Conservation (phyloP, 2,797 vertebrate genomes). For the Saguinus oedipus region DNA sequence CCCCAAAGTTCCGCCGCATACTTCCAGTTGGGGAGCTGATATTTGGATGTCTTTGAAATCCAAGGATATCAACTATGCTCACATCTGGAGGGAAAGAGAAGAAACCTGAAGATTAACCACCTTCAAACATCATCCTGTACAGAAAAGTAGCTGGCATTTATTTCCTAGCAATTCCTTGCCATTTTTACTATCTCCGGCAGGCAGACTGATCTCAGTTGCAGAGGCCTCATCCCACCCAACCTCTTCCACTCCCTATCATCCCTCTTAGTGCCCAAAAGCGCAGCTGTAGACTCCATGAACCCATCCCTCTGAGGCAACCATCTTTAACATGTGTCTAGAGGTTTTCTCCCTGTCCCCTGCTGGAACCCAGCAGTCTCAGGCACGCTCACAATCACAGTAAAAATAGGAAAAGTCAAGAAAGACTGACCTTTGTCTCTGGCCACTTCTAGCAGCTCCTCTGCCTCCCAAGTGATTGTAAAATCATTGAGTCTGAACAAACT, state of each 20-base stretch:
- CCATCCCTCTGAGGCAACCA: background rate
- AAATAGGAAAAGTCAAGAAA: background rate
- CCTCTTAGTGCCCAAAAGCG: background rate
- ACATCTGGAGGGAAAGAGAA: background rate
- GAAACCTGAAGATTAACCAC: constrained; percentile 22
- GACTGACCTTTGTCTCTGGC: background rate
- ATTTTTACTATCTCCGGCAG: background rate
- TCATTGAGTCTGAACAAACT: background rate
- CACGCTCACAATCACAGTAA: background rate
- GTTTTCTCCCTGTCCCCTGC: background rate
- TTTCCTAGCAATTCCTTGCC: background rate
- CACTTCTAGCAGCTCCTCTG: background rate
- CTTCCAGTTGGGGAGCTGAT: constrained; percentile 37
- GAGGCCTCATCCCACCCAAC: background rate
- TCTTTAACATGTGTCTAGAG: background rate
- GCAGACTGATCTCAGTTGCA: background rate
- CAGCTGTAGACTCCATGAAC: background rate
- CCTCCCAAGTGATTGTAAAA: constrained; percentile 16
- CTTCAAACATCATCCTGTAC: background rate
- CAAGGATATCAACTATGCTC: constrained; percentile 41
- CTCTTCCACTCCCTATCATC: background rate
- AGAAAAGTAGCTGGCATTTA: background rate
- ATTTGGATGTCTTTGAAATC: constrained; percentile 54
- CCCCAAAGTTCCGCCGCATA: background rate
- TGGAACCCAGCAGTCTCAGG: background rate